Base-by-base conservation (phyloP, 2,113 vertebrate genomes). In the Paraplagusia blochii region DNA sequence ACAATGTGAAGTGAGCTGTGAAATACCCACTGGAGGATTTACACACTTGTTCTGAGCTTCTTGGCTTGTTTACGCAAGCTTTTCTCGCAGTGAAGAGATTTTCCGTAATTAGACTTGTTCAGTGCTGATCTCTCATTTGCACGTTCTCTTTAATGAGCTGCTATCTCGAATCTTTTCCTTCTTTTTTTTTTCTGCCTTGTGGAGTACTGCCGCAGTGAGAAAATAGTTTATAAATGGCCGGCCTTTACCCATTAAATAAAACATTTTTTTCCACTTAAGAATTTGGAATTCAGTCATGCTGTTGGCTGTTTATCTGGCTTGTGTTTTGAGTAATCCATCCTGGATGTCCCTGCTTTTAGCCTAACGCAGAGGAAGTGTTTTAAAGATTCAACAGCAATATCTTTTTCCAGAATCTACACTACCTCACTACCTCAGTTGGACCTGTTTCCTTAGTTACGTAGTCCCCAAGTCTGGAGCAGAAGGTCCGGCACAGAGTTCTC, bases 11-110 rank as follows among this genome's bases (percentile, higher is more conserved):
- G 42, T 10, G 70, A 70, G 69, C 70, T 55, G 59, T 50, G 49
- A n/a, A 42, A 70, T 51, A 62, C 65, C 55, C 57, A 10, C 14
- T 50, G 63, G n/a, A 3, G 66, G 72, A 72, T 54, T 82, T 57
- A 77, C 48, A 35, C 69, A 70, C 56, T 33, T 63, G 58, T 73
- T 80, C 42, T 19, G 22, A 11, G 15, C 51, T 47, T 66, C 48
- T 51, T 35, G 33, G 29, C 16, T 2, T 67, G 60, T 80, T 79
- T 69, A 50, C 16, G 53, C 46, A 35, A 35, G 71, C 51, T 72
- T 72, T 76, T 66, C 68, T 44, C 15, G 12, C 62, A 14, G 69
- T 66, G 81, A 76, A 67, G 42, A 74, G 76, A 80, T 84, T 80
- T 72, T 57, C 56, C 46, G 29, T 66, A 77, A 81, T 75, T 62